Conservation (phyloP, 2,888 invertebrate genomes). For the Agriopis aurantiaria region DNA sequence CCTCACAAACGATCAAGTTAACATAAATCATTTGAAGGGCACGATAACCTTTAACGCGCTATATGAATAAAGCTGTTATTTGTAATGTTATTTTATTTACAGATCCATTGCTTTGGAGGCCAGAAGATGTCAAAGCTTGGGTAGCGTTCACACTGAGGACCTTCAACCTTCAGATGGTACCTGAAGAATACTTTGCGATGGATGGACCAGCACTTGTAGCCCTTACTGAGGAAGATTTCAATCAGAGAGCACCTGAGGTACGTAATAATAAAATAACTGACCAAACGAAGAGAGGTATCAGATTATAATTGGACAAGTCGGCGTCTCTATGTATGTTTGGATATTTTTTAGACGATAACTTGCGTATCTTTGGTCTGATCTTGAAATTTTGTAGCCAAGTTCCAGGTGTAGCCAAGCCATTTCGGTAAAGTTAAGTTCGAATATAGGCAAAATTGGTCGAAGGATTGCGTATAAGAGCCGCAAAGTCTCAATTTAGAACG, state of each 20-base stretch:
- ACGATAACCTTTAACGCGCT: constrained; percentile 30
- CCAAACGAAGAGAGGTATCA: too few species aligned
- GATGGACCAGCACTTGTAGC: constrained; percentile 91
- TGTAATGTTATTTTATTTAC: constrained; percentile 53
- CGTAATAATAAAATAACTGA: constrained; percentile 45
- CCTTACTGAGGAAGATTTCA: constrained; percentile 94
- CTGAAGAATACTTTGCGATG: constrained; percentile 92
- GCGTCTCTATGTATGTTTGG: too few species aligned
- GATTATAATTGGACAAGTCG: too few species aligned
- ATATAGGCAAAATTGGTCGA: too few species aligned
- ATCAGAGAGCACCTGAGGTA: constrained; percentile 93
- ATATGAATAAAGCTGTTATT: constrained; percentile 13
- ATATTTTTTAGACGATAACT: too few species aligned
- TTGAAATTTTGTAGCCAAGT: too few species aligned
- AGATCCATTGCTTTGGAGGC: constrained; percentile 96
- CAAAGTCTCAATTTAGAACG: too few species aligned
- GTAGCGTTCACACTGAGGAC: constrained; percentile 94
- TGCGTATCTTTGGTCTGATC: too few species aligned
- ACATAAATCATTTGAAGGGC: constrained; percentile 30
- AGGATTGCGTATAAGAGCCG: too few species aligned
- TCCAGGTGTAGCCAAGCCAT: too few species aligned
- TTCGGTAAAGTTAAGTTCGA: too few species aligned
- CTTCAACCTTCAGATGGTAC: constrained; percentile 90
- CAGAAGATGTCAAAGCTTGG: constrained; percentile 95
- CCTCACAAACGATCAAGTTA: background rate